phyloP scores from a whole-genome alignment of 64 coral and sea anemone species.

The Exaiptasia diaphana region DNA sequence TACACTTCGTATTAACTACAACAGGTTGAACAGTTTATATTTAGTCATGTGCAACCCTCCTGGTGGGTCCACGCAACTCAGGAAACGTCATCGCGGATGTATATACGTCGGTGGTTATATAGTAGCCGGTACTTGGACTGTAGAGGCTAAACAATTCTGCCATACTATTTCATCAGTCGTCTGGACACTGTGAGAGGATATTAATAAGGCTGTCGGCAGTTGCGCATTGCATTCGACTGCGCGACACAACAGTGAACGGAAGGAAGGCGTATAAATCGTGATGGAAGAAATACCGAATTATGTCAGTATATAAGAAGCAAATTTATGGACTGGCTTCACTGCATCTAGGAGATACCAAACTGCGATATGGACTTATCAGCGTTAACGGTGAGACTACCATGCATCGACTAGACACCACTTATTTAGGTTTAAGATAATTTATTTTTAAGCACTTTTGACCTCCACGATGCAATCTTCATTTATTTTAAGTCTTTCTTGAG shows the following conservation, averaged over 20 bases:
- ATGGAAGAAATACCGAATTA: too few relatives aligned
- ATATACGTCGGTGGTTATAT: not conserved
- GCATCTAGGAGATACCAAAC: too few relatives aligned
- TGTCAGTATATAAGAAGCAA: too few relatives aligned
- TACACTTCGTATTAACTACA: not conserved
- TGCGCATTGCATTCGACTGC: not conserved
- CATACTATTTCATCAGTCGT: slow-evolving; percentile 2
- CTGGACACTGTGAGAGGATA: not conserved
- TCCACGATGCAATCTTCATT: not conserved
- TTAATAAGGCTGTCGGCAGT: slow-evolving; percentile 12
- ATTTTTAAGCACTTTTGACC: slow-evolving; percentile 2
- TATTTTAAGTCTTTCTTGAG: too few relatives aligned
- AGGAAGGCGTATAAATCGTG: slow-evolving; percentile 1
- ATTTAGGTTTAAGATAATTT: not conserved
- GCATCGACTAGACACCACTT: not conserved
- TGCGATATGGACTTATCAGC: too few relatives aligned
- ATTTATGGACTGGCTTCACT: too few relatives aligned
- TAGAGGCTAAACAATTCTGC: slow-evolving; percentile 4
- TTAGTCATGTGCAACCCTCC: not conserved
- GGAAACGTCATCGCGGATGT: slow-evolving; percentile 12
- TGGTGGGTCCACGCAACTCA: not conserved
- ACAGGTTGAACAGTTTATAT: too few relatives aligned
- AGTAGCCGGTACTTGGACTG: slow-evolving; percentile 1
- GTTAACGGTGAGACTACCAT: too few relatives aligned
- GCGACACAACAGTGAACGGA: slow-evolving; percentile 1